Conservation (phyloP, 35 echinoderm and acorn worm species). For the Apostichopus californicus region DNA sequence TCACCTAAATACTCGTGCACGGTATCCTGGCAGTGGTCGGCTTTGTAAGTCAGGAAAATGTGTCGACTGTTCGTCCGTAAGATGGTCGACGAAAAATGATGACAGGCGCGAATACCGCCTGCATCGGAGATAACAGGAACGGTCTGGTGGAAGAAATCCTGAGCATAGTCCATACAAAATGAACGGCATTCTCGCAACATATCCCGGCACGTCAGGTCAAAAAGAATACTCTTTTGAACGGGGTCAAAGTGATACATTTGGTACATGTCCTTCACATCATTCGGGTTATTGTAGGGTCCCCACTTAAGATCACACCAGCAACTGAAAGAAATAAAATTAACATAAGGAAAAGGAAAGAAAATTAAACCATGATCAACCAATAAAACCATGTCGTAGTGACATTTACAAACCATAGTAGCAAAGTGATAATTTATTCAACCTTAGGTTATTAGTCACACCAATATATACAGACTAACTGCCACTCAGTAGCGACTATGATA, state of each 20-base stretch:
- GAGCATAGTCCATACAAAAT: neutral
- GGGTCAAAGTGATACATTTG: slow-evolving; percentile 50
- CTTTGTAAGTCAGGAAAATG: slow-evolving; percentile 32
- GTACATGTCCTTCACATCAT: slow-evolving; percentile 8
- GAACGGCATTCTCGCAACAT: slow-evolving; percentile 31
- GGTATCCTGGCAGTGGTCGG: slow-evolving; percentile 33
- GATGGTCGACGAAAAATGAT: slow-evolving; percentile 35
- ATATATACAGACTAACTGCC: too few species aligned
- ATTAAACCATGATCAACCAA: too few species aligned
- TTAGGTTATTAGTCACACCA: too few species aligned
- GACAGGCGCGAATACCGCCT: slow-evolving; percentile 13
- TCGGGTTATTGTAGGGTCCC: slow-evolving; percentile 34
- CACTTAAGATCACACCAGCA: slow-evolving; percentile 51
- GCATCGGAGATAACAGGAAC: slow-evolving; percentile 5
- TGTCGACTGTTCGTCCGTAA: slow-evolving; percentile 19
- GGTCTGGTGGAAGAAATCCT: slow-evolving; percentile 21
- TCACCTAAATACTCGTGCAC: slow-evolving; percentile 38
- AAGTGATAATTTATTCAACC: too few species aligned
- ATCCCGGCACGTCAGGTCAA: slow-evolving; percentile 23
- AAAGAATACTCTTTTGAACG: slow-evolving; percentile 31
- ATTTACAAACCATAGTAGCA: too few species aligned
- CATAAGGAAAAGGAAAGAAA: too few species aligned
- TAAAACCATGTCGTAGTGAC: too few species aligned
- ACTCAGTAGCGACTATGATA: too few species aligned
- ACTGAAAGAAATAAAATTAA: neutral